Base-by-base conservation (phyloP, 1,140 invertebrate species). In the Yoshiicerus persimilis region DNA sequence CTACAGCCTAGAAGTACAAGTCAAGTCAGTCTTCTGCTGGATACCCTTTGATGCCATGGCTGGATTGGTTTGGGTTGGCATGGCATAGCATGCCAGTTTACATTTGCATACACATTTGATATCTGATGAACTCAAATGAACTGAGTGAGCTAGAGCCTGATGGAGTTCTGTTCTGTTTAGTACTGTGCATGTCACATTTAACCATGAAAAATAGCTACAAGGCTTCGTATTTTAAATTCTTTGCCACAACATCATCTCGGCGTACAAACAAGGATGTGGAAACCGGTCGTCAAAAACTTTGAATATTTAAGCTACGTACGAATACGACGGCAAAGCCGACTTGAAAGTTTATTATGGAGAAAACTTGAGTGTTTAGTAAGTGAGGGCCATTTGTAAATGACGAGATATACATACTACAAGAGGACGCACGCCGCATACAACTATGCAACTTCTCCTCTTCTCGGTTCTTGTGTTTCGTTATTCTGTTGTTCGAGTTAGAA, bases 61-160 rank as follows among this genome's bases (percentile, higher is more conserved):
- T 30, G 23, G 0, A 30, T 20, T 10, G 62, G n/a, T 23, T 64
- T n/a, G n/a, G n/a, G 20, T 64, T 32, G 27, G 70, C 1, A 38
- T 20, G 13, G 75, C n/a, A 80, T 38, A 38, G 75, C 32, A 36
- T 80, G 75, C 75, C 75, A 80, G 75, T 80, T 34, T 23, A 36
- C 30, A 80, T 80, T 80, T 80, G 75, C 75, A 80, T 80, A 80
- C 64, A 70, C 32, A 80, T 80, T 80, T 38, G 75, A 80, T 80
- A 87, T 83, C 70, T 83, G 38, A 83, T 87, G 86, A 87, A 87
- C 86, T 87, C 86, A 64, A 83, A 77, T 87, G 86, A 87, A 87
- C 86, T 87, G 75, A 80, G 30, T 30, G 47, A 70, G 32, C 75
- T 23, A 80, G 75, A 30, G 75, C 30, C 75, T 80, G 75, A 80